These are phyloP conservation scores for Leucopternis melanops DNA, from an alignment of 2,113 vertebrate genomes.

Conservation along the genomic window DNA sequence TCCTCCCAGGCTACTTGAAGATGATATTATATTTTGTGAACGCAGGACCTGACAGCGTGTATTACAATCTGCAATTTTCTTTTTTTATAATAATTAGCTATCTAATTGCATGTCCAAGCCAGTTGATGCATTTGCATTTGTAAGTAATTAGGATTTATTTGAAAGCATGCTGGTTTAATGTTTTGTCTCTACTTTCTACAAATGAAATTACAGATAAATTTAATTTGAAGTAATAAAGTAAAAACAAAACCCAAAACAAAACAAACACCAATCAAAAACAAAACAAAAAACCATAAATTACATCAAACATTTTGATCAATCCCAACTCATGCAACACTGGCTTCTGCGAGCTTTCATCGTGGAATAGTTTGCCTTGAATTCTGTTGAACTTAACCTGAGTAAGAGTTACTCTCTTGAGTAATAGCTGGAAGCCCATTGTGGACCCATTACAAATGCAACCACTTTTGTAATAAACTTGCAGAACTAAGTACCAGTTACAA, in stretches of 20 bases:
- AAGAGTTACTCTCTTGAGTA: background rate
- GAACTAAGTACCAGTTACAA: background rate
- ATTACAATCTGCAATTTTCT: background rate
- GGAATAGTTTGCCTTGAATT: background rate
- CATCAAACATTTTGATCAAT: background rate
- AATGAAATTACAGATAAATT: constrained; percentile 64
- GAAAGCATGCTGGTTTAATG: constrained; percentile 64
- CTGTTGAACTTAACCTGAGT: background rate
- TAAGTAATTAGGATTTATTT: constrained; percentile 71
- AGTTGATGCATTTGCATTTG: constrained; percentile 56
- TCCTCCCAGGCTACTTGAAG: background rate
- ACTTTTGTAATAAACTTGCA: background rate
- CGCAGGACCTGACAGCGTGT: background rate
- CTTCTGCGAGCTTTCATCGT: background rate
- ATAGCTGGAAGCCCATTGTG: background rate
- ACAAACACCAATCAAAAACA: background rate
- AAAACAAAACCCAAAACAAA: background rate
- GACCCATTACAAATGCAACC: background rate
- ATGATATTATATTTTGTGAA: background rate
- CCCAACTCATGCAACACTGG: background rate
- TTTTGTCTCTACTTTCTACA: constrained; percentile 59
- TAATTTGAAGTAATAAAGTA: constrained; percentile 61
- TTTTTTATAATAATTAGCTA: constrained; percentile 51
- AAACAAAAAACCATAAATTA: background rate
- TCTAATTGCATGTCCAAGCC: constrained; percentile 63